Base-by-base conservation (phyloP, 2,888 invertebrate species). In the Stictocephala bisonia region DNA sequence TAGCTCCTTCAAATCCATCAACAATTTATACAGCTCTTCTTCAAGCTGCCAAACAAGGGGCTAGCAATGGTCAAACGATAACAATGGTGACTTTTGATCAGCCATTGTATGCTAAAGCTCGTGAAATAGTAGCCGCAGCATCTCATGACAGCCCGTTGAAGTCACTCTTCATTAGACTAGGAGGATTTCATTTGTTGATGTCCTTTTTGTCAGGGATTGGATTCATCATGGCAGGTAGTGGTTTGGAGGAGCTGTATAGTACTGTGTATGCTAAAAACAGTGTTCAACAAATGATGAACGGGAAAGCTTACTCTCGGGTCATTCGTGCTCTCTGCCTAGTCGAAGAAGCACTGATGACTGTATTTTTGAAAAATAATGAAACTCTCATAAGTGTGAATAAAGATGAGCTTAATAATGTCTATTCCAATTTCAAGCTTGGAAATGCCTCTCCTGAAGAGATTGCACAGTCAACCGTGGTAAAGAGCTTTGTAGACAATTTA, bases 41-140 rank as follows among this genome's bases (percentile, higher is more conserved):
- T 64, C 2, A 35, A 40, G 66, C 66, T 64, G 66, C 66, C 66
- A 18, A 27, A 1, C 31, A 64, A 64, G 35, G 66, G 24, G 29
- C 56, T 29, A 27, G 56, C 56, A 22, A 72, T 51, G 51, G 35
- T 18, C 66, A 66, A 24, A 72, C 4, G 7, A 24, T 72, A 67
- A 51, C 51, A 51, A 72, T 67, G 24, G 67, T 26, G 29, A 72
- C 72, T 67, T 72, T 72, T 35, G 66, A 72, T 35, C 72, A 72
- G 53, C 67, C 72, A 13, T 20, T 70, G 70, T 72, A 72, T 24
- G 64, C 48, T 13, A 72, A 66, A 72, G 50, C 66, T 66, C 50
- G 50, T 13, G 66, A 50, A 64, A 67, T 72, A 15, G 64, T 64
- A 20, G 26, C 48, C 48, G 53, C 69, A 51, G 69, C 69, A 69